These are phyloP conservation scores for Brachionus angularis DNA, from an alignment of 1,140 invertebrate genomes.

Conservation along the genomic window DNA sequence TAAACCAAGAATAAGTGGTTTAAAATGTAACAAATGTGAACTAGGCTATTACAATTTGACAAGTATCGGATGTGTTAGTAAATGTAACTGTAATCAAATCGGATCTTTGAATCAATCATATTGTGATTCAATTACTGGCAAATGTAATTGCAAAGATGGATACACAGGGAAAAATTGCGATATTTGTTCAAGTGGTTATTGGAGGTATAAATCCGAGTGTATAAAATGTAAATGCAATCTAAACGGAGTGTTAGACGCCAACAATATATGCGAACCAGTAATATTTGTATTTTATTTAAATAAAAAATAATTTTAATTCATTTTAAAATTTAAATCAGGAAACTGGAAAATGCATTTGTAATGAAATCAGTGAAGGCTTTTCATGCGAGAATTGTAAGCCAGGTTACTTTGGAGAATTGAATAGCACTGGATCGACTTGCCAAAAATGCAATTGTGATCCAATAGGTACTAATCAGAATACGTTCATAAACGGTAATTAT, in stretches of 20 bases:
- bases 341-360: constrained; percentile 44
- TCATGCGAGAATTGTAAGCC: constrained; percentile 67
- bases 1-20: constrained; percentile 80
- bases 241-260: constrained; percentile 76
- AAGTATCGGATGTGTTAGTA: constrained; percentile 77
- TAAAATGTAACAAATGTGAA: constrained; percentile 91
- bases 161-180: constrained; percentile 51
- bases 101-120: constrained; percentile 67
- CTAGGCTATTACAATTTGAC: constrained; percentile 76
- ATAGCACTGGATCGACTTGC: constrained; percentile 72
- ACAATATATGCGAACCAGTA: constrained; percentile 40
- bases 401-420: constrained; percentile 2
- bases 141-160: constrained; percentile 74
- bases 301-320: no score
- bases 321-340: no score
- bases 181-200: constrained; percentile 69
- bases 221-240: constrained; percentile 85
- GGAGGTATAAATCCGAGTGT: constrained; percentile 83
- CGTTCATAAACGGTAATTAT: neutral
- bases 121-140: constrained; percentile 81
- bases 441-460: constrained; percentile 63
- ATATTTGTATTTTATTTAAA: no score
- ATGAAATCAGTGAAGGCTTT: constrained; percentile 63
- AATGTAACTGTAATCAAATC: constrained; percentile 80
- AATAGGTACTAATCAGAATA: constrained; percentile 46